Evolutionary conservation across 2,888 invertebrate genomes (phyloP).

Genomic region (Automeris io): DNA sequence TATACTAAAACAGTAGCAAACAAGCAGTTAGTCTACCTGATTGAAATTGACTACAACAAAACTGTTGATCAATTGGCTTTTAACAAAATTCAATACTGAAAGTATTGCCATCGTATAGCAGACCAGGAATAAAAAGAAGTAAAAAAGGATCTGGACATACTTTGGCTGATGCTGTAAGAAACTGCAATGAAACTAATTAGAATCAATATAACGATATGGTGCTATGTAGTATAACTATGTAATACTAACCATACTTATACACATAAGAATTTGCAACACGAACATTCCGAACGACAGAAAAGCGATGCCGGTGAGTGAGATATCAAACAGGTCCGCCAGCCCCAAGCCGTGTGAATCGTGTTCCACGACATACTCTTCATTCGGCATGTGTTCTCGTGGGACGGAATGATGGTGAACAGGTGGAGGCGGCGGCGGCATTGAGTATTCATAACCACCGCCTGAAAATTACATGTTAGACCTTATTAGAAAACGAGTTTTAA

Average conservation of each 20-base stretch:
- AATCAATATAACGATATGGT: neutral
- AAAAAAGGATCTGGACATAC: too few relatives aligned
- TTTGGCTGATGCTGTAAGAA: too few relatives aligned
- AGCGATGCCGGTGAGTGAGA: conserved; percentile 88
- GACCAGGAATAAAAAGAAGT: too few relatives aligned
- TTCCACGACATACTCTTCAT: conserved; percentile 52
- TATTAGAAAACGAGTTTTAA: too few relatives aligned
- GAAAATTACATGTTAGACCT: conserved; percentile 7
- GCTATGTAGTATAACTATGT: neutral
- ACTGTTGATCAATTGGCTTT: too few relatives aligned
- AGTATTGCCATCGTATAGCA: too few relatives aligned
- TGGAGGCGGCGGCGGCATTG: conserved; percentile 66
- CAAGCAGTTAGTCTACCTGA: too few relatives aligned
- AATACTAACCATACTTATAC: conserved; percentile 79
- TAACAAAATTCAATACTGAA: too few relatives aligned
- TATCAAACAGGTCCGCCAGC: conserved; percentile 85
- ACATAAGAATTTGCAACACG: conserved; percentile 86
- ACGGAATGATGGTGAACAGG: conserved; percentile 48
- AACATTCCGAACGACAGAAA: conserved; percentile 90
- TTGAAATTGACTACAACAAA: too few relatives aligned
- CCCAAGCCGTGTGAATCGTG: conserved; percentile 77
- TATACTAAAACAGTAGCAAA: too few relatives aligned
- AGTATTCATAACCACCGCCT: conserved; percentile 68
- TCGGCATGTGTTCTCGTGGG: conserved; percentile 32
- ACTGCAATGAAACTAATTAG: too few relatives aligned